Base-by-base conservation (phyloP, 2,888 invertebrate species). In the Noctua fimbriata region DNA sequence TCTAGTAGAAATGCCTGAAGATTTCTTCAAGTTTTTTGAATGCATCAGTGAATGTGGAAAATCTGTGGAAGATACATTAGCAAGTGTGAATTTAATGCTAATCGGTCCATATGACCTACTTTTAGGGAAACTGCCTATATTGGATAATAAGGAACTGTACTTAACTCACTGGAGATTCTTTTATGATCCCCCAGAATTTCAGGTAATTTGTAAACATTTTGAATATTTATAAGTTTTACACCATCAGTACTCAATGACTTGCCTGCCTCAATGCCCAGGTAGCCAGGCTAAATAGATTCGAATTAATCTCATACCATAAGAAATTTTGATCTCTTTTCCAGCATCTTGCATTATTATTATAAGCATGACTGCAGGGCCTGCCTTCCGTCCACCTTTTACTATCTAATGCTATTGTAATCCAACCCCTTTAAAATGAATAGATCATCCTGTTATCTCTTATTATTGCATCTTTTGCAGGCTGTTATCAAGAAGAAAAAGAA, bases 141-240 rank as follows among this genome's bases (percentile, higher is more conserved):
- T 97, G 44, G 94, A 97, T 1, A 94, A 97, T 81, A 97, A 97
- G 82, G 96, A 97, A 81, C 96, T 98, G 82, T 98, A 98, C 92
- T 97, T 99, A 71, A 95, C 98, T 18, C 99, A 99, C 93, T 99
- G 99, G 98, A 97, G 99, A 89, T 99, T 98, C 95, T 99, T 97
- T 93, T 99, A 98, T 94, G 99, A 99, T 96, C 99, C 99, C 18
- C 99, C 99, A 18, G 99, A 99, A 95, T 98, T 99, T 94, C 98
- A 99, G 96, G 98, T 98, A 93, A 87, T 9, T 98, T 93, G 86
- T 10, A 44, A 24, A 41, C 1, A 58, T 47, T 65, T 52, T 21
- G 21, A 44, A 55, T 10, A 55, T 24, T 66, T 12, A 24, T 5
- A n/a, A 44, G 9, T 24, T 10, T n/a, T 41, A 9, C 10, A 24